phyloP scores from a whole-genome alignment of 1,140 invertebrate genomes.

The Drosophila watanabei region DNA sequence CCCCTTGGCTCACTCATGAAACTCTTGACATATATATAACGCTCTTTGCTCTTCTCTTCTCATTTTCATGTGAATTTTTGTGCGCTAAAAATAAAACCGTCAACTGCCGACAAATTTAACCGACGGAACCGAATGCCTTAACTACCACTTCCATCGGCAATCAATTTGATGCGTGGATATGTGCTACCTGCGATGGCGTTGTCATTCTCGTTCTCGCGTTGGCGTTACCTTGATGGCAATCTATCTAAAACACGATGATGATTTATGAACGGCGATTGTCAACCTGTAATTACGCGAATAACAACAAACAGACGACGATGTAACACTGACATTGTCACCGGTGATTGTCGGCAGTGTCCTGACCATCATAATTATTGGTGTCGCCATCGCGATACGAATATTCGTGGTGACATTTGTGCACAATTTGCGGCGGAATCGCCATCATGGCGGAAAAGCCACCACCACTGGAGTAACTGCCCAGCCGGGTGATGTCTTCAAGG shows the following conservation, averaged over 20 bases:
- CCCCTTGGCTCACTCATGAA: background rate
- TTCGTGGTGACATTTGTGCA: constrained; percentile 81
- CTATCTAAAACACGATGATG: constrained; percentile 72
- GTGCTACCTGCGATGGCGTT: constrained; percentile 29
- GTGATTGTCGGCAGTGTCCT: constrained; percentile 84
- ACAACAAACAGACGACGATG: constrained; percentile 78
- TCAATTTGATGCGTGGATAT: constrained; percentile 48
- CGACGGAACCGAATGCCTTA: constrained; percentile 21
- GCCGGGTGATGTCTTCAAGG: constrained; percentile 80
- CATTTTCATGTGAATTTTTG: constrained; percentile 24
- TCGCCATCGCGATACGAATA: constrained; percentile 83
- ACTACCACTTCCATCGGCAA: constrained; percentile 36
- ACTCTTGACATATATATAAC: constrained; percentile 13
- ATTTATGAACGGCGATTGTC: constrained; percentile 72
- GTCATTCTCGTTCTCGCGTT: background rate
- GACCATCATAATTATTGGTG: constrained; percentile 84
- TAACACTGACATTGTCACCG: constrained; percentile 78
- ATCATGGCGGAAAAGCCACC: constrained; percentile 78
- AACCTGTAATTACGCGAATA: constrained; percentile 74
- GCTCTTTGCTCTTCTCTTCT: constrained; percentile 17
- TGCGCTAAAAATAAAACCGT: constrained; percentile 70
- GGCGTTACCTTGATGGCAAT: constrained; percentile 55
- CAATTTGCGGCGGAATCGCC: constrained; percentile 83
- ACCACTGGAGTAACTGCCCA: constrained; percentile 67
- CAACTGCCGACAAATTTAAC: constrained; percentile 51